A percentile compares a stretch with the other conserved stretches of the same genome.
Evolutionary conservation across 2,797 vertebrate genomes (phyloP).

Genomic region (Lepilemur septentrionalis): DNA sequence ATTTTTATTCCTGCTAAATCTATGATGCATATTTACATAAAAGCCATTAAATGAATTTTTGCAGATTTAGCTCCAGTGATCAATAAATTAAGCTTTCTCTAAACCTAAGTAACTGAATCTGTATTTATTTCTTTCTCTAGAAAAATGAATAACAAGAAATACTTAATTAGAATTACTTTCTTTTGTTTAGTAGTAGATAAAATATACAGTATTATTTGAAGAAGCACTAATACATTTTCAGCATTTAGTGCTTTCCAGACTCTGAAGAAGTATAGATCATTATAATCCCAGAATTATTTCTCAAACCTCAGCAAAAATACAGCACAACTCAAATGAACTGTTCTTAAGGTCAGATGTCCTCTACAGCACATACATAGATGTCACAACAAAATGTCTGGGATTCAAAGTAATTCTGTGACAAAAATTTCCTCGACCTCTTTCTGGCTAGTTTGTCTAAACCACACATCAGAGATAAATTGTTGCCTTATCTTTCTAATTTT

Average conservation of each 20-base stretch:
- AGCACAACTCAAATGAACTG: background rate
- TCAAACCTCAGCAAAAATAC: background rate
- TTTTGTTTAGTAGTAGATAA: conserved; percentile 4
- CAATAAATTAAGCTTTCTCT: background rate
- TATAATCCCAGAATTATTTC: background rate
- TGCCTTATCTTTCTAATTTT: background rate
- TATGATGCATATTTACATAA: background rate
- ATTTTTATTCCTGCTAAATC: background rate
- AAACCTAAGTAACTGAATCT: background rate
- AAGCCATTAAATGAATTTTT: background rate
- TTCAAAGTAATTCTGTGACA: background rate
- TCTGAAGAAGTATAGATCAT: background rate
- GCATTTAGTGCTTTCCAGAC: background rate
- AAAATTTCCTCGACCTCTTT: background rate
- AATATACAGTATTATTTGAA: background rate
- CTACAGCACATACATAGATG: no score
- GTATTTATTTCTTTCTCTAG: background rate
- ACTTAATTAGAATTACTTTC: background rate
- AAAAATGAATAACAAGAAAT: background rate
- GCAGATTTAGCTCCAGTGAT: background rate
- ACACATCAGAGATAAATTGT: background rate
- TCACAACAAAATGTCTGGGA: background rate
- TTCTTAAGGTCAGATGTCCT: background rate
- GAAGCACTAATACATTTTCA: background rate
- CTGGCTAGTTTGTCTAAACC: background rate